Percentiles rank a stretch among this genome's conserved stretches.
Evolutionary conservation across 1,140 invertebrate species (phyloP).

Genomic region (Musca vetustissima): DNA sequence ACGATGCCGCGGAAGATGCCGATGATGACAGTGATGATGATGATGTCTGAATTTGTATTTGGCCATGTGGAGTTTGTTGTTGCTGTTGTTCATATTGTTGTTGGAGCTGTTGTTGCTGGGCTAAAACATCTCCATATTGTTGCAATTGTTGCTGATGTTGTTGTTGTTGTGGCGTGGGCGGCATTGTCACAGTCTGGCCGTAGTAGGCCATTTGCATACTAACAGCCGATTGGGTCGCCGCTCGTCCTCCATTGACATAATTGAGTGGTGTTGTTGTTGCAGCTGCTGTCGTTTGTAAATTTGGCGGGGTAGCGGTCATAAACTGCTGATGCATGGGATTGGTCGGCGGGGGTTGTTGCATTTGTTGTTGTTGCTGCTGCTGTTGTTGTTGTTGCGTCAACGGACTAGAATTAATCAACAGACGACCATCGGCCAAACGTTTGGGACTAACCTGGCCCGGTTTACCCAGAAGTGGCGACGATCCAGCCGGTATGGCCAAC

Average conservation of each 20-base stretch:
- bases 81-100: slow-evolving; percentile 32
- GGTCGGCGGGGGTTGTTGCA: slow-evolving; percentile 18
- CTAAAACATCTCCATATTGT: slow-evolving; percentile 17
- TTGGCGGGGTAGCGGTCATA: slow-evolving; percentile 34
- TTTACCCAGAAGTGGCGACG: slow-evolving; percentile 30
- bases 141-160: neutral
- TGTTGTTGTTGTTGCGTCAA: slow-evolving; percentile 20
- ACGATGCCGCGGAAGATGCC: slow-evolving; percentile 26
- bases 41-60: too few species aligned
- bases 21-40: slow-evolving; percentile 11
- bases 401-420: slow-evolving; percentile 32
- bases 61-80: slow-evolving; percentile 38
- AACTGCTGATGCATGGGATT: slow-evolving; percentile 33
- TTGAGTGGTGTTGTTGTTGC: slow-evolving; percentile 32
- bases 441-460: slow-evolving; percentile 44
- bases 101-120: slow-evolving; percentile 40
- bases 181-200: slow-evolving; percentile 38
- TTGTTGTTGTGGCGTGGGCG: slow-evolving; percentile 28
- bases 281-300: slow-evolving; percentile 23
- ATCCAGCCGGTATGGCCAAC: slow-evolving; percentile 38
- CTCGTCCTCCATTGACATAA: slow-evolving; percentile 42
- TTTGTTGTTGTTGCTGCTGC: neutral
- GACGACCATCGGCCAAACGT: slow-evolving; percentile 31
- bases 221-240: slow-evolving; percentile 31
- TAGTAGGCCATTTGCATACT: slow-evolving; percentile 48